A percentile compares a stretch with the other conserved stretches of the same genome.
These are phyloP conservation scores for Bombyx huttoni DNA, from an alignment of 2,888 invertebrate species.

Conservation along the genomic window DNA sequence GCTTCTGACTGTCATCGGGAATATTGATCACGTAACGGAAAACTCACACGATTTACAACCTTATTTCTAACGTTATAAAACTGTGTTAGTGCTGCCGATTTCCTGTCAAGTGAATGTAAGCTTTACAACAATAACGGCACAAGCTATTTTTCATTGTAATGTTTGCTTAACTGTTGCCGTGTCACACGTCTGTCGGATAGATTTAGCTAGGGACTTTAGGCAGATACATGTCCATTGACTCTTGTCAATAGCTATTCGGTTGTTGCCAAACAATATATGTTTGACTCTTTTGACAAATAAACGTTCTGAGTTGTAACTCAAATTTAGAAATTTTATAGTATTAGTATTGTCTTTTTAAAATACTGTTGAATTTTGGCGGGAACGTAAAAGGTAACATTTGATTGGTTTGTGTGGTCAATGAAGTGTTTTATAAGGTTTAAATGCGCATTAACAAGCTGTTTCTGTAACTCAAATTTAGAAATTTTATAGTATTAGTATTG, in stretches of 20 bases:
- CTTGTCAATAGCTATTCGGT: constrained; percentile 30
- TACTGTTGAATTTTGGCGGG: too few relatives aligned
- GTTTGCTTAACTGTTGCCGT: background rate
- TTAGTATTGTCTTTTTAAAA: too few relatives aligned
- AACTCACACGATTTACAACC: constrained; percentile 9
- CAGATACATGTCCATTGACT: constrained; percentile 37
- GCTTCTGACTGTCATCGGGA: constrained; percentile 45
- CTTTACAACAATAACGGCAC: background rate
- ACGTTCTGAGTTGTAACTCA: background rate
- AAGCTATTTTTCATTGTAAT: background rate
- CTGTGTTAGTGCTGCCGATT: background rate
- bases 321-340: background rate
- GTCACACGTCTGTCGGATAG: constrained; percentile 38
- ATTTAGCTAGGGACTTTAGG: constrained; percentile 46
- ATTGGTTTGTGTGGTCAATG: too few relatives aligned
- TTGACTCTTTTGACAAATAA: constrained; percentile 12
- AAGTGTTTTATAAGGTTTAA: too few relatives aligned
- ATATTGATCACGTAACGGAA: constrained; percentile 19
- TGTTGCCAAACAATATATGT: constrained; percentile 22
- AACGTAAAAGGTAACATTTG: too few relatives aligned
- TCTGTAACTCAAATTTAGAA: background rate
- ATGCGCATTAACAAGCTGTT: too few relatives aligned
- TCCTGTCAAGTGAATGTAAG: background rate
- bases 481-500: too few relatives aligned
- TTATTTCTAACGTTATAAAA: constrained; percentile 2